Evolutionary conservation across 2,888 invertebrate species (phyloP).

Genomic region (Andrena minutula): DNA sequence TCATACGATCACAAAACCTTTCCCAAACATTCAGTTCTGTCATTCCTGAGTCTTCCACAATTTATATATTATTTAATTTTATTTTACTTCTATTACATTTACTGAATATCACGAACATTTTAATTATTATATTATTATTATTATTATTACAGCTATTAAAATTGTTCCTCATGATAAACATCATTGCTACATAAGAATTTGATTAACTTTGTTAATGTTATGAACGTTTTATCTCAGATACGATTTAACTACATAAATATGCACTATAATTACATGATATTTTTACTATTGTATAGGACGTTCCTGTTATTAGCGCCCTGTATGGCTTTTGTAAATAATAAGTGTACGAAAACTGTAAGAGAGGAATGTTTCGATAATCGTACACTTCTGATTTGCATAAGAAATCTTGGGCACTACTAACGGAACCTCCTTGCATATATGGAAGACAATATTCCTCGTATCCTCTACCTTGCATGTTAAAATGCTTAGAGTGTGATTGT

Average conservation of each 20-base stretch:
- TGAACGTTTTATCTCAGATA: background rate
- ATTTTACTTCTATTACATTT: constrained; percentile 6
- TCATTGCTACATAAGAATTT: constrained; percentile 19
- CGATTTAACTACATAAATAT: constrained; percentile 24
- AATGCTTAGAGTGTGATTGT: constrained; percentile 84
- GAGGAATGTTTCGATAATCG: background rate
- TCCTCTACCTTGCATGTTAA: constrained; percentile 78
- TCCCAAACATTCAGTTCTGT: constrained; percentile 52
- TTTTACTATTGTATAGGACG: background rate
- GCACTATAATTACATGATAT: constrained; percentile 1
- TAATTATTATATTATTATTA: constrained; percentile 3
- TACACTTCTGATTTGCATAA: background rate
- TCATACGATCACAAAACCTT: constrained; percentile 56
- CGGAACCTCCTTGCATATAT: constrained; percentile 1
- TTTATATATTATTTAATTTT: constrained; percentile 13
- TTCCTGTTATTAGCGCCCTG: background rate
- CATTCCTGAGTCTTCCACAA: constrained; percentile 40
- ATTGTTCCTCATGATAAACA: background rate
- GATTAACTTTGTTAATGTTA: background rate
- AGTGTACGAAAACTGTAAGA: background rate
- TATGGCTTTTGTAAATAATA: background rate
- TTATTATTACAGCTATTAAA: background rate
- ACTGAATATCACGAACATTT: background rate
- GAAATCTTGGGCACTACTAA: background rate
- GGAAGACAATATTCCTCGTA: constrained; percentile 55